A percentile compares a stretch with the other conserved stretches of the same genome.
These are phyloP conservation scores for Prorops nasuta DNA, from an alignment of 1,140 invertebrate species.

Conservation along the genomic window DNA sequence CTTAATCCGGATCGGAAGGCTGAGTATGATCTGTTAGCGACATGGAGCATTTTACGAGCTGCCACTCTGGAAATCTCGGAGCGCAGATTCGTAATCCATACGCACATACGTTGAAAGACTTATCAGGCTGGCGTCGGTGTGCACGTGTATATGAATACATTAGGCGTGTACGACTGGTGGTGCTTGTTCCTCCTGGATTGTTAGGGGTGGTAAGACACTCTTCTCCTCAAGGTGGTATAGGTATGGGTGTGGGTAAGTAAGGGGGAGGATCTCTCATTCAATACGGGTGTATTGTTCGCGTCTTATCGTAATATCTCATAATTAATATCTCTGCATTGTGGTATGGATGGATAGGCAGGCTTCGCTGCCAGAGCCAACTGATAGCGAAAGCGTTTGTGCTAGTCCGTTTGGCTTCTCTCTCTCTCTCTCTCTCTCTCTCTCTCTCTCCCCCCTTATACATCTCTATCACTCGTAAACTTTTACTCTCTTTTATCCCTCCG, in stretches of 20 bases:
- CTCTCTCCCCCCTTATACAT: constrained; percentile 8
- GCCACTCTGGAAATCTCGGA: constrained; percentile 16
- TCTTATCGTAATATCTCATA: constrained; percentile 59
- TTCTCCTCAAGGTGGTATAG: constrained; percentile 19
- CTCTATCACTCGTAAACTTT: background rate
- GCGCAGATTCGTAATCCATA: constrained; percentile 20
- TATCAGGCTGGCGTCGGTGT: constrained; percentile 15
- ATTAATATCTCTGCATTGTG: constrained; percentile 58
- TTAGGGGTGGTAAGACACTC: constrained; percentile 31
- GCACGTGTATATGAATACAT: constrained; percentile 12
- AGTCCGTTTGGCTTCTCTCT: constrained; percentile 25
- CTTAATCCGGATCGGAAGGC: too few species aligned
- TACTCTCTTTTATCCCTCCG: background rate
- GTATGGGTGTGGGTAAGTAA: constrained; percentile 4
- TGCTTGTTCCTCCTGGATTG: constrained; percentile 15
- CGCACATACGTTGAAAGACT: constrained; percentile 16
- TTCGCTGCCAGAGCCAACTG: constrained; percentile 52
- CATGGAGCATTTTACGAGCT: too few species aligned
- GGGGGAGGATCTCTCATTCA: constrained; percentile 52
- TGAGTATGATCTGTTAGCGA: too few species aligned
- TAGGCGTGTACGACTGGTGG: constrained; percentile 15
- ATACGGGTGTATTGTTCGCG: constrained; percentile 56
- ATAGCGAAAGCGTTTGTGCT: constrained; percentile 51
- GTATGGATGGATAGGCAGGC: constrained; percentile 56
- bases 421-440: constrained; percentile 15